Evolutionary conservation across 1,140 invertebrate genomes (phyloP), one percentile per base, ranked within the genome.

Genomic region (Pseudomyrmex cubaensis): DNA sequence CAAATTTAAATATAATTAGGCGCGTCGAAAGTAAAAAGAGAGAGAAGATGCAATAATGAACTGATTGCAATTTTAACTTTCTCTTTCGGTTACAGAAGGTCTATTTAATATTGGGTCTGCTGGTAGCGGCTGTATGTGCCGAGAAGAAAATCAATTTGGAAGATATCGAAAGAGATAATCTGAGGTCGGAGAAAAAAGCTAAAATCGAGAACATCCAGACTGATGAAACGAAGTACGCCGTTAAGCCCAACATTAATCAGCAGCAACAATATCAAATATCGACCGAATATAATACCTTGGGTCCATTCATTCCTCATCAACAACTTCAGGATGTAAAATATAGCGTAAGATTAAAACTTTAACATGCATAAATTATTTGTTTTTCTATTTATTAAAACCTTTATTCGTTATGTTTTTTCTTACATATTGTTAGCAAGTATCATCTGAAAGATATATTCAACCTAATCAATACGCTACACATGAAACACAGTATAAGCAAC

Each of bases 101-200:
- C 56, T 83, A 74, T n/a, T 13, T 89, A 56, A 74, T 91, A 62
- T 59, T 90, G 80, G 77, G 77, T 9, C 56, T 91, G 25, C 70
- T 93, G 57, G 70, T 90, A 62, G 61, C 90, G 13, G 59, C 89
- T 20, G 77, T 48, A 0, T 73, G 83, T 12, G 90, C 88, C 7
- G 92, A 93, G 44, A 90, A 91, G 73, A 91, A 92, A 83, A 84
- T 92, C 48, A 92, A 93, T 76, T 86, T 93, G 70, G 93, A 93
- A 15, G 93, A 94, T 69, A 94, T 94, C 15, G 93, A 94, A 25
- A 91, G 87, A 54, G 93, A 93, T 85, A 93, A 92, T 85, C 66
- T 92, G 10, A 86, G 70, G 12, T 52, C 88, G 44, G 92, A 93
- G 75, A 89, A 62, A 10, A 91, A 91, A 75, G 73, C 85, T 0